These are phyloP conservation scores for Rachycentron canadum DNA, from an alignment of 2,797 vertebrate genomes.

Conservation along the genomic window DNA sequence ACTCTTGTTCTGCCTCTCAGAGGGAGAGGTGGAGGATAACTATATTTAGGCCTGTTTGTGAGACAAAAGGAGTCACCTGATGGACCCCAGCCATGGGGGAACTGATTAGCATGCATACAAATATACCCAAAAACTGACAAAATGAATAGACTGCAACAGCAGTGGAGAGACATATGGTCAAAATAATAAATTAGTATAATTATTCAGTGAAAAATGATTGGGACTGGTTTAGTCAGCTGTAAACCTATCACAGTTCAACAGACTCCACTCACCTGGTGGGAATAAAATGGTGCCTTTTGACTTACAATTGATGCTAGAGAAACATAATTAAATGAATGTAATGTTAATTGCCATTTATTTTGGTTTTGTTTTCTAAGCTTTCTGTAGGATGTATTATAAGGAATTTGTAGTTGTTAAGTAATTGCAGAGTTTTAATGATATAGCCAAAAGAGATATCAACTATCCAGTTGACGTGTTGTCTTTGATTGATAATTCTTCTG, in stretches of 20 bases:
- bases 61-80: constrained; percentile 41
- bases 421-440: too few species aligned
- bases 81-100: constrained; percentile 5
- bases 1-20: neutral
- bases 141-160: constrained; percentile 8
- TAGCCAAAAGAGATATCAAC: neutral
- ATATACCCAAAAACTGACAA: constrained; percentile 10
- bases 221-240: neutral
- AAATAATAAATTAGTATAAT: constrained; percentile 23
- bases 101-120: constrained; percentile 21
- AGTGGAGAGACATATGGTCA: constrained; percentile 24
- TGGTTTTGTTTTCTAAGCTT: neutral
- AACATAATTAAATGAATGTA: neutral
- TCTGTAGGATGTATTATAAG: too few species aligned
- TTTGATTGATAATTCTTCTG: constrained; percentile 1
- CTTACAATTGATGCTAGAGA: neutral
- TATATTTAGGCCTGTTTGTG: constrained; percentile 50
- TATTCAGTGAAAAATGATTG: constrained; percentile 28
- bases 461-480: neutral
- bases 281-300: neutral
- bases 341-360: constrained; percentile 18
- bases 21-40: constrained; percentile 33
- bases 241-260: neutral
- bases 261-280: neutral
- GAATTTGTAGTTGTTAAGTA: neutral